A percentile compares a stretch with the other conserved stretches of the same genome.
Evolutionary conservation across 2,888 invertebrate genomes (phyloP).

Genomic region (Pristionchus fissidentatus): DNA sequence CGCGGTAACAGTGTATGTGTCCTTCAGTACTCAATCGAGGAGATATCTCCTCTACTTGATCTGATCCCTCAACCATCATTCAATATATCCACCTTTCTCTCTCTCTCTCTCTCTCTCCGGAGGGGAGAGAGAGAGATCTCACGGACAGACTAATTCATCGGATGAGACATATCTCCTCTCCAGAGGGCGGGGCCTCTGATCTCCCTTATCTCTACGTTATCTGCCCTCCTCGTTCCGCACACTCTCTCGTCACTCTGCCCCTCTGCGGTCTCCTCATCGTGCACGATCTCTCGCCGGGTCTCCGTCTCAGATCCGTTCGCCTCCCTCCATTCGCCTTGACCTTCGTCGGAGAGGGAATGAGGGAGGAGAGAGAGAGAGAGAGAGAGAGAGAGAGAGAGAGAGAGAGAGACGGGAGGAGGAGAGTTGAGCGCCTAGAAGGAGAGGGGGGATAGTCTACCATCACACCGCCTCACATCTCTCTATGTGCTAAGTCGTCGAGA

Average conservation of each 20-base stretch:
- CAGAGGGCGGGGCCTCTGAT: not conserved
- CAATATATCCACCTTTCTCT: not conserved
- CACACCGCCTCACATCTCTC: not conserved
- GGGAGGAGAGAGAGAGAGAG: not conserved
- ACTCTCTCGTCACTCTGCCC: not conserved
- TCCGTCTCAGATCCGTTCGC: not conserved
- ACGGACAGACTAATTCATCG: not conserved
- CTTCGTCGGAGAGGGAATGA: conserved; percentile 7
- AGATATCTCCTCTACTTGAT: not conserved
- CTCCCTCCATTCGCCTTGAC: conserved; percentile 42
- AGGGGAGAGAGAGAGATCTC: not conserved
- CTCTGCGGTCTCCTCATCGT: not conserved
- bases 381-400: not conserved
- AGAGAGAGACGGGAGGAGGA: conserved; percentile 7
- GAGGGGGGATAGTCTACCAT: not conserved
- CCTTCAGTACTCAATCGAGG: not conserved
- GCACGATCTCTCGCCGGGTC: not conserved
- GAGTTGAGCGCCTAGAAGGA: no score
- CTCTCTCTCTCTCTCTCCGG: no score
- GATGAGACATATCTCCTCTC: not conserved
- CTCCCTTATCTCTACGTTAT: conserved; percentile 18
- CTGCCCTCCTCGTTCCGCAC: not conserved
- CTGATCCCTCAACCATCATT: conserved; percentile 27
- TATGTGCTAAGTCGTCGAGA: conserved; percentile 44
- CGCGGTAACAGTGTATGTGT: not conserved